Percentiles rank a stretch among this genome's conserved stretches.
phyloP scores from a whole-genome alignment of 92 coral and sea anemone species.

The Zoanthus sociatus region DNA sequence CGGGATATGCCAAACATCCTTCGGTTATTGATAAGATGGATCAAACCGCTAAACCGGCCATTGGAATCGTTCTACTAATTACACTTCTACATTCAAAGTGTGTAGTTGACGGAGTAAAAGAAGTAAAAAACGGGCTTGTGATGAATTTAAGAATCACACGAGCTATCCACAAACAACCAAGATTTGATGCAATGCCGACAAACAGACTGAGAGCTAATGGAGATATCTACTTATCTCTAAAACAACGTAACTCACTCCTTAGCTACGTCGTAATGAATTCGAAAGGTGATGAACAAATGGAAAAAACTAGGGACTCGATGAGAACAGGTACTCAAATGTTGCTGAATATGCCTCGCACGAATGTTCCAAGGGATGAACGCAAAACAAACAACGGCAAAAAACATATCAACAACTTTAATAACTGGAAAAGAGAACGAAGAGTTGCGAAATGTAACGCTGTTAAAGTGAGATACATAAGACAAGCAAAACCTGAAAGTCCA shows the following conservation, averaged over 20 bases:
- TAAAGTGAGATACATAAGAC: not conserved
- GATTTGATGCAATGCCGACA: not conserved
- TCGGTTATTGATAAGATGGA: slow-evolving; percentile 7
- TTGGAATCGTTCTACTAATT: not conserved
- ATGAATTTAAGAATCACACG: not conserved
- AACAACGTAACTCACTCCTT: not conserved
- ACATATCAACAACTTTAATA: not conserved
- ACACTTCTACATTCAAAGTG: not conserved
- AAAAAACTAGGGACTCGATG: not conserved
- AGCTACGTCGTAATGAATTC: not conserved
- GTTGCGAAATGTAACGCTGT: not conserved
- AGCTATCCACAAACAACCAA: not conserved
- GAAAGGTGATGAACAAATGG: not conserved
- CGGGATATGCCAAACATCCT: not conserved
- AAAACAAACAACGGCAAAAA: not conserved
- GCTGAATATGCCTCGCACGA: not conserved
- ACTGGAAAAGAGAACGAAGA: not conserved
- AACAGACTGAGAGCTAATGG: not conserved
- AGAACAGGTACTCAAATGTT: not conserved
- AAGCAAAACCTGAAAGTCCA: slow-evolving; percentile 16
- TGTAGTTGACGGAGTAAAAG: not conserved
- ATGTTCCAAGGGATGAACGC: not conserved
- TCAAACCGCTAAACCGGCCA: not conserved
- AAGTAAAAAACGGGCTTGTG: too few species aligned
- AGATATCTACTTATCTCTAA: not conserved